Evolutionary conservation across 2,113 vertebrate species (phyloP), one percentile per base, ranked within the genome.

Genomic region (Elaphurus davidianus): DNA sequence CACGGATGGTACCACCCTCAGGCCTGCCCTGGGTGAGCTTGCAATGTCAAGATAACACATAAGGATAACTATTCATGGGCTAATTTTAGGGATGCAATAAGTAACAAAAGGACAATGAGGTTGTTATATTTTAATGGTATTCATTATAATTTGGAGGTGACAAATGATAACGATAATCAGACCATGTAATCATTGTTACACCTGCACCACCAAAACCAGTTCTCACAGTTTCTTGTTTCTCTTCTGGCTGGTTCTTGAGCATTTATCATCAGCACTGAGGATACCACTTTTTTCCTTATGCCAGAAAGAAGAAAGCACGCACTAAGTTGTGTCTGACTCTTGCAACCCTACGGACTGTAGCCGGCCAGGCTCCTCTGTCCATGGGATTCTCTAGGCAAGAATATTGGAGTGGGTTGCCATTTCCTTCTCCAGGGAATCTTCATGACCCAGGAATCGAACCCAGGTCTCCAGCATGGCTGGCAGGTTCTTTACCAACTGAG

Each of bases 71-170:
- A 82, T 81, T 88, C 78, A 71, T 11, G 21, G 78, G 36, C 60
- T 79, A 45, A 87, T 50, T 92, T 86, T 62, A 86, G 25, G 50
- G 62, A 27, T 33, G 3, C 28, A 7, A 57, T 28, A n/a, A 45
- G 13, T 88, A 62, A 81, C 71, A 71, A 64, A 87, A 81, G 87
- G 62, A 85, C 60, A 83, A 40, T 6, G 74, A 79, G 25, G 59
- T 47, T 94, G 59, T 54, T 82, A 40, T 55, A 91, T 93, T 93
- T 87, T 95, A 71, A 94, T 47, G n/a, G 54, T 52, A 89, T 71
- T 97, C 78, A 59, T 71, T 87, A 16, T 57, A 60, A 95, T 64
- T 17, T 81, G 91, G 54, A 17, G 30, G 47, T 21, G 67, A 40
- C 27, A 87, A 64, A 45, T 50, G 59, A 85, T 87, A 13, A 71